These are phyloP conservation scores for Threskiornis aethiopicus DNA, from an alignment of 2,797 vertebrate genomes.

Conservation along the genomic window DNA sequence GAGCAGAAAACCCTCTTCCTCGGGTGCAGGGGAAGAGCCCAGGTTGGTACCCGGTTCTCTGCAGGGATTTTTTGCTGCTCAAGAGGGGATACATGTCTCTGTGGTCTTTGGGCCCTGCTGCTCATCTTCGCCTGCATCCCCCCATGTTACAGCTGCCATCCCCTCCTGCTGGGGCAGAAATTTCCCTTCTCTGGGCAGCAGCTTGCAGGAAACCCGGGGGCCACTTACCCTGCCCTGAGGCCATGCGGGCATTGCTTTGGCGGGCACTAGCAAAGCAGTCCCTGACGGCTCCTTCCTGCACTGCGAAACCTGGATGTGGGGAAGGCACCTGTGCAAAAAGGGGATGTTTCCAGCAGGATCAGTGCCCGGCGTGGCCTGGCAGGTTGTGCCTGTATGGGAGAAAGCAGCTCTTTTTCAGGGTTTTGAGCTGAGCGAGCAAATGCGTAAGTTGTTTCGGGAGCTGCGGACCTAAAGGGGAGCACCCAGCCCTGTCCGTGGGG, in stretches of 20 bases:
- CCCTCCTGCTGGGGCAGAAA: not conserved
- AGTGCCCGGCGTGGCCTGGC: rapidly evolving
- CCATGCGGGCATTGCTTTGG: not conserved
- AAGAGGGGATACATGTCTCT: not conserved
- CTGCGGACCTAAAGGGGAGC: not conserved
- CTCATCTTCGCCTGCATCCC: not conserved
- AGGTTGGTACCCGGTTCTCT: not conserved
- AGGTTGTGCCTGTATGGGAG: not conserved
- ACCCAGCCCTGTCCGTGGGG: not conserved
- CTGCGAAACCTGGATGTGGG: not conserved
- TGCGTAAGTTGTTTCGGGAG: rapidly evolving
- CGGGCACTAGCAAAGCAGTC: not conserved
- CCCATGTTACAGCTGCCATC: not conserved
- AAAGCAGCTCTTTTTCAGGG: not conserved
- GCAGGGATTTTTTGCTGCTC: not conserved
- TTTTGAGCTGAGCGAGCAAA: not conserved
- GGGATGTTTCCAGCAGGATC: not conserved
- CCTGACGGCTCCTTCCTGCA: no score
- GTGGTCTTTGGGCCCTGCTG: not conserved
- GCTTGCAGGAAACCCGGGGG: not conserved
- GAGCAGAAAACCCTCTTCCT: not conserved
- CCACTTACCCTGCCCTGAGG: no score
- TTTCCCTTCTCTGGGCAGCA: not conserved
- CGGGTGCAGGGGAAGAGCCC: not conserved
- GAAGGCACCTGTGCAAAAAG: not conserved